phyloP scores from a whole-genome alignment of 2,888 invertebrate species.

The Chydorus sphaericus region DNA sequence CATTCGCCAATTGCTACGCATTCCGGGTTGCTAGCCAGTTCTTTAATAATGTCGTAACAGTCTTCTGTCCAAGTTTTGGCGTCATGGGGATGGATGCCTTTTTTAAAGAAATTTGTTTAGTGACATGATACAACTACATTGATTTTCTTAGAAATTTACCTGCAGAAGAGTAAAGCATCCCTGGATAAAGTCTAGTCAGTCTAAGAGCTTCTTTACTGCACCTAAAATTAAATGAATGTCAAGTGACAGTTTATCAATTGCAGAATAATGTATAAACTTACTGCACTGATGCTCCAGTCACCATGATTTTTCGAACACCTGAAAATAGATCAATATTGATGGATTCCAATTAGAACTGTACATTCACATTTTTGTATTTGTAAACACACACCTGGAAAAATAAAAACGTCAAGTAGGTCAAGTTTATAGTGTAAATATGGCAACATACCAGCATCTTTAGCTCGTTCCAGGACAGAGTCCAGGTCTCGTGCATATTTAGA shows the following conservation, averaged over 20 bases:
- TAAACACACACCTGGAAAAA: too few relatives aligned
- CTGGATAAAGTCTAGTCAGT: slow-evolving; percentile 76
- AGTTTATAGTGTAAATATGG: not conserved
- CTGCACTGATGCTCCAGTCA: slow-evolving; percentile 76
- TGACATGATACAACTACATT: not conserved
- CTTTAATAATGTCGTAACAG: slow-evolving; percentile 44
- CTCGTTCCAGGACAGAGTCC: slow-evolving; percentile 78
- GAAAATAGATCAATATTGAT: slow-evolving; percentile 17
- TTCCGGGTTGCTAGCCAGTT: slow-evolving; percentile 63
- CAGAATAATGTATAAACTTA: too few relatives aligned
- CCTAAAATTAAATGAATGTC: too few relatives aligned
- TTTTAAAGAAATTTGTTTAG: not conserved
- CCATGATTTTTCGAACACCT: slow-evolving; percentile 90
- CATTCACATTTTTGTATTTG: too few relatives aligned
- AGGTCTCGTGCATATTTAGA: slow-evolving; percentile 84
- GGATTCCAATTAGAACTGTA: too few relatives aligned
- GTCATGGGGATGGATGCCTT: slow-evolving; percentile 83
- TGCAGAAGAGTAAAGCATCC: slow-evolving; percentile 78
- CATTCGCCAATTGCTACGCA: slow-evolving; percentile 91
- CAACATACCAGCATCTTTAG: slow-evolving; percentile 68
- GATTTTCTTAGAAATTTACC: slow-evolving; percentile 41
- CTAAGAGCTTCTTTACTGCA: slow-evolving; percentile 80
- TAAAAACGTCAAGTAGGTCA: slow-evolving; percentile 8
- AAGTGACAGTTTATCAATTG: too few relatives aligned
- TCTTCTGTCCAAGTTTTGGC: slow-evolving; percentile 69